These are phyloP conservation scores for Equus quagga DNA, from an alignment of 2,113 vertebrate species.

Conservation along the genomic window DNA sequence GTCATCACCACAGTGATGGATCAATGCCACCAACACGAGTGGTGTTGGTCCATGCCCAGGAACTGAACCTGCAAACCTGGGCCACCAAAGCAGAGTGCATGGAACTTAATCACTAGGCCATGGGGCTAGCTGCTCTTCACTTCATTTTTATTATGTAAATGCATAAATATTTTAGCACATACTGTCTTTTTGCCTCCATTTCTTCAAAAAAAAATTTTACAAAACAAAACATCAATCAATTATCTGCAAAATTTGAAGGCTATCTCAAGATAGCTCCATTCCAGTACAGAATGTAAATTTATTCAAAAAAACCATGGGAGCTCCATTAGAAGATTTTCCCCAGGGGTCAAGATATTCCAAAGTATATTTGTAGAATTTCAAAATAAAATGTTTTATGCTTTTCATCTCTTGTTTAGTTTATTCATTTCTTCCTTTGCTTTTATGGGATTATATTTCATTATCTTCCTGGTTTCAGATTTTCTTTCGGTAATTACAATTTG, in stretches of 20 bases:
- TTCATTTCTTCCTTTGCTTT: slow-evolving; percentile 47
- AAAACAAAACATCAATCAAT: not conserved
- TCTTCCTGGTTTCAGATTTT: slow-evolving; percentile 32
- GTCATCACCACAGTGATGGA: too few species aligned
- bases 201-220: not conserved
- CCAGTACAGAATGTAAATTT: not conserved
- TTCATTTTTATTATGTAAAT: not conserved
- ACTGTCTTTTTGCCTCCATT: not conserved
- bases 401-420: not conserved
- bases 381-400: slow-evolving; percentile 23
- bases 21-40: too few species aligned
- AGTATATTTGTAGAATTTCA: not conserved
- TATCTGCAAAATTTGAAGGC: not conserved
- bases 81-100: too few species aligned
- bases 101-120: too few species aligned
- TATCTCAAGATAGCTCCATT: not conserved
- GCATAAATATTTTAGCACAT: not conserved
- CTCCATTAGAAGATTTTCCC: not conserved
- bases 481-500: not conserved
- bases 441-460: not conserved
- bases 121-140: too few species aligned
- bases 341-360: not conserved
- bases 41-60: too few species aligned
- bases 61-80: too few species aligned
- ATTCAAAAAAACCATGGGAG: not conserved